Base-by-base conservation (phyloP, 92 coral and sea anemone species). In the Metridium senile region DNA sequence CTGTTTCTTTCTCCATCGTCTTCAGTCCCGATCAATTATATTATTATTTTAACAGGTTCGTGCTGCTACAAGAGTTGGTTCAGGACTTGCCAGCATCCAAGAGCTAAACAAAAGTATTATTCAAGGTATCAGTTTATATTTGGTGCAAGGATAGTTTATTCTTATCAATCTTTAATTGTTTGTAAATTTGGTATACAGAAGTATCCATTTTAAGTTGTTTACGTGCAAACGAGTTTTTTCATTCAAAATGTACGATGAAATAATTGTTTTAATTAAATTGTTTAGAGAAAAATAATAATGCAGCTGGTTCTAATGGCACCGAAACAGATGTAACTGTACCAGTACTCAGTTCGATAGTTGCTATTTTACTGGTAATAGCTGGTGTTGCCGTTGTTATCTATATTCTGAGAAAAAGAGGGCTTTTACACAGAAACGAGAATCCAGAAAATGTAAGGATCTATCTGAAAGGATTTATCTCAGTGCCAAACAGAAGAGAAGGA, bases 271-370 rank as follows among this genome's bases (percentile, higher is more conserved):
- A 39, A 39, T 39, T 39, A 39, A 4, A 4, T 13, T 39, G 6
- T 39, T 6, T 13, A 27, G 33, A 62, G 31, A 62, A 21, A 62
- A 26, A 6, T 4, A 39, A 6, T 4, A 39, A 39, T 39, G 13
- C 11, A 4, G 47, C 8, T 17, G 21, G 22, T 13, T 19, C 13
- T 10, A 18, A 68, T 35, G 27, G 45, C 30, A 68, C 25, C 13
- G 19, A 20, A 1, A 25, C 19, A 2, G 76, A 72, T 30, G 76
- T 72, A 19, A 54, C 76, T 2, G 28, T 72, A 16, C 76, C 76
- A 45, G 66, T 72, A 1, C 76, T 72, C n/a, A 64, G 35, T 27
- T 23, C 76, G 25, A 29, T 72, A 20, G 49, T 72, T 19, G 63
- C 62, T 9, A 4, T 72, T 30, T 20, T 33, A 4, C 27, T 54